phyloP scores from a whole-genome alignment of 2,888 invertebrate genomes.

The Ichneumon xanthorius region DNA sequence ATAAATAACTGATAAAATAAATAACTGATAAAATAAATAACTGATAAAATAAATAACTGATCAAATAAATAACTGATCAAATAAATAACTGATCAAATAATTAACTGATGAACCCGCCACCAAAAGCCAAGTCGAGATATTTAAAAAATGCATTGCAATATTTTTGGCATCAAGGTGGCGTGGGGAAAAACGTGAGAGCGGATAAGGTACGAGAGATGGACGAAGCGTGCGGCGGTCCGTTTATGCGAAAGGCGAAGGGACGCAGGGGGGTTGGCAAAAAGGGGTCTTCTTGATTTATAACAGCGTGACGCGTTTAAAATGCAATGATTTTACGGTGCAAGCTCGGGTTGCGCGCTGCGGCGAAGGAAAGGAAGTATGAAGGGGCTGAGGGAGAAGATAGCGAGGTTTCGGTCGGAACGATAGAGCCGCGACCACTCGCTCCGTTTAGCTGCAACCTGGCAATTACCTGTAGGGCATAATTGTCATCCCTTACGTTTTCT shows the following conservation, averaged over 20 bases:
- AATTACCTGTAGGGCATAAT: slow-evolving; percentile 84
- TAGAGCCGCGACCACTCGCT: slow-evolving; percentile 75
- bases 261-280: slow-evolving; percentile 44
- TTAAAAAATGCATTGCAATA: neutral
- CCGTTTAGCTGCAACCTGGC: slow-evolving; percentile 82
- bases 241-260: slow-evolving; percentile 54
- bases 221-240: slow-evolving; percentile 57
- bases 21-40: neutral
- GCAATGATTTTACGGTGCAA: slow-evolving; percentile 79
- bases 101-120: neutral
- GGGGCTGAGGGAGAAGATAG: slow-evolving; percentile 52
- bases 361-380: slow-evolving; percentile 67
- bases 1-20: neutral
- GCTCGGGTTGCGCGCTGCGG: slow-evolving; percentile 75
- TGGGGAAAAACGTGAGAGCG: slow-evolving; percentile 8
- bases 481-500: slow-evolving; percentile 83
- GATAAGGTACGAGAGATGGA: neutral
- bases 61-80: neutral
- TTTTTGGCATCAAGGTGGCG: neutral
- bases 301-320: slow-evolving; percentile 80
- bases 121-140: neutral
- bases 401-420: slow-evolving; percentile 27
- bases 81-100: neutral
- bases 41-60: neutral
- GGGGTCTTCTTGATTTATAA: slow-evolving; percentile 65